Evolutionary conservation across 2,888 invertebrate species (phyloP).

Genomic region (Apamea epomidion): DNA sequence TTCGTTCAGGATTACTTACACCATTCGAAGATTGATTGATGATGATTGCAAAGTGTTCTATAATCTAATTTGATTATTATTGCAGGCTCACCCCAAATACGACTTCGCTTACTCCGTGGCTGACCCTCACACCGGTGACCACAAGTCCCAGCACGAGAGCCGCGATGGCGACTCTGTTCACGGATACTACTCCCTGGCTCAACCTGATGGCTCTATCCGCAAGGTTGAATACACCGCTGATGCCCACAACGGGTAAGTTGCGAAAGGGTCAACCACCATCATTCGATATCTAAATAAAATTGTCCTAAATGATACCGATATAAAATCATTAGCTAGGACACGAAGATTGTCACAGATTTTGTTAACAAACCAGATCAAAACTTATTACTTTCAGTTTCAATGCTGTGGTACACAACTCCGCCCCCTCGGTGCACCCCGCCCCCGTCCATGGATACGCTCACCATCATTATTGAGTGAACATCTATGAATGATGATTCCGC

Average conservation of each 20-base stretch:
- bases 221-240: constrained; percentile 88
- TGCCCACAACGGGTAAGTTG: constrained; percentile 69
- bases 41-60: background rate
- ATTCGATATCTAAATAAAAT: too few species aligned
- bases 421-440: constrained; percentile 79
- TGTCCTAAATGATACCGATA: background rate
- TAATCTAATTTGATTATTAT: background rate
- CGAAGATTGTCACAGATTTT: background rate
- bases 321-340: background rate
- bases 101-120: constrained; percentile 89
- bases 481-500: background rate
- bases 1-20: background rate
- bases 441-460: constrained; percentile 73
- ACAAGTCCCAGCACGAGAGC: constrained; percentile 89
- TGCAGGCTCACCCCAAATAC: constrained; percentile 84
- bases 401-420: constrained; percentile 87
- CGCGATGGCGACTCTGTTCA: constrained; percentile 90
- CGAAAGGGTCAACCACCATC: background rate
- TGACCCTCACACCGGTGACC: constrained; percentile 90
- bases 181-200: constrained; percentile 89
- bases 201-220: constrained; percentile 88
- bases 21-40: background rate
- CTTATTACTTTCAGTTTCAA: constrained; percentile 79
- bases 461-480: constrained; percentile 72
- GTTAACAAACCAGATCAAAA: background rate